phyloP scores from a whole-genome alignment of 37 sponge, comb jelly and placozoan species.

The Crambe crambe region DNA sequence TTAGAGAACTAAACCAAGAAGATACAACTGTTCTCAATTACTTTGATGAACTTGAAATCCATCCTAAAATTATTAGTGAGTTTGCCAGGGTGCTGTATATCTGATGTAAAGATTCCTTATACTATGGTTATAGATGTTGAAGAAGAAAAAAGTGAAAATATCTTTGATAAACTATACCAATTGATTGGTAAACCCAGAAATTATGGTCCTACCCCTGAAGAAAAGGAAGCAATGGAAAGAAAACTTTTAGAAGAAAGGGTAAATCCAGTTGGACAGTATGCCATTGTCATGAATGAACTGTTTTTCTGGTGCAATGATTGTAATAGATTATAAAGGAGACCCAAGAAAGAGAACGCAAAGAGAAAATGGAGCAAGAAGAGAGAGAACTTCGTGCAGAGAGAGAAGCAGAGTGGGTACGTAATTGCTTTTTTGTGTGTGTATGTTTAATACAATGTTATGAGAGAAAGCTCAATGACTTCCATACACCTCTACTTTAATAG shows the following conservation, averaged over 20 bases:
- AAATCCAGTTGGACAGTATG: too few species aligned
- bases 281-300: too few species aligned
- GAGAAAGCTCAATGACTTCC: not conserved
- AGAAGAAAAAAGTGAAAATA: constrained; percentile 27
- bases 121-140: constrained; percentile 41
- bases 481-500: not conserved
- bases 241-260: not conserved
- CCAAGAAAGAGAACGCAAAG: constrained; percentile 50
- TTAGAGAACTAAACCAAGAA: constrained; percentile 73
- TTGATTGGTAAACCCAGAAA: constrained; percentile 83
- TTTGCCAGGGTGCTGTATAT: too few species aligned
- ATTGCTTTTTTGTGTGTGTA: not conserved
- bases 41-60: constrained; percentile 95
- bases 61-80: constrained; percentile 73
- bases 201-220: constrained; percentile 89
- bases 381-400: constrained; percentile 60
- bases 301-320: too few species aligned
- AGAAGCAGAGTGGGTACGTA: constrained; percentile 83
- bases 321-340: constrained; percentile 48
- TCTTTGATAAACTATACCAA: constrained; percentile 64
- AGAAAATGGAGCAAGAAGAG: constrained; percentile 70
- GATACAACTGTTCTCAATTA: constrained; percentile 92
- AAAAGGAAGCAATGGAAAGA: constrained; percentile 52
- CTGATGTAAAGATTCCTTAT: not conserved
- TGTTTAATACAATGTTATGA: too few species aligned